These are phyloP conservation scores for Talpa occidentalis DNA, from an alignment of 2,113 vertebrate species.

Conservation along the genomic window DNA sequence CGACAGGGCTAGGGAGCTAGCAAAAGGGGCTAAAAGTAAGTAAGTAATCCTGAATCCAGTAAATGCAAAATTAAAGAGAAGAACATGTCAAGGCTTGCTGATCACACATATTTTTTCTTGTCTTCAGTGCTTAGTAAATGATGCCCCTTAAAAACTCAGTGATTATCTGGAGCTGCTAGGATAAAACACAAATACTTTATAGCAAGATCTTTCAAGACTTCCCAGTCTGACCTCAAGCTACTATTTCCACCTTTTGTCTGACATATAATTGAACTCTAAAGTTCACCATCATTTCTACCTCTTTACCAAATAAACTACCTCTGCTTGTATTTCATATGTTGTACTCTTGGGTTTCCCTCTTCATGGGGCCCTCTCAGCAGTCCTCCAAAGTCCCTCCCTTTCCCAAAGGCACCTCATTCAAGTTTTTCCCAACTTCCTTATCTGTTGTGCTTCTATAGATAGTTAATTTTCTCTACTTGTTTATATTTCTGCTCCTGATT, in stretches of 20 bases:
- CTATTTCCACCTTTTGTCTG: not conserved
- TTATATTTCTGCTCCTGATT: not conserved
- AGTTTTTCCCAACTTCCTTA: not conserved
- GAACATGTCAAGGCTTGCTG: not conserved
- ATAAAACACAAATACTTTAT: not conserved
- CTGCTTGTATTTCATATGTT: accelerated
- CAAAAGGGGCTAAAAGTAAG: not conserved
- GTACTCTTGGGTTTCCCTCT: not conserved
- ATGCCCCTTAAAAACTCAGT: not conserved
- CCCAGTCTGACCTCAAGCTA: not conserved
- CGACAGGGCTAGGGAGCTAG: not conserved
- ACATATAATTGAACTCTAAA: not conserved
- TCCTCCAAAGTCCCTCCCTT: not conserved
- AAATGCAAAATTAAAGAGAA: not conserved
- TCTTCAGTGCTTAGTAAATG: not conserved
- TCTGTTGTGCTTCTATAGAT: not conserved
- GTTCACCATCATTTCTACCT: not conserved
- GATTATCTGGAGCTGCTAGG: not conserved
- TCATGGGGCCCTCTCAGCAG: accelerated
- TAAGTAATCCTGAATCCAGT: not conserved
- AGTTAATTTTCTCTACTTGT: not conserved
- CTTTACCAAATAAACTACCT: not conserved
- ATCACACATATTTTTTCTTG: not conserved
- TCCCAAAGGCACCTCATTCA: not conserved
- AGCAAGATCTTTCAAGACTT: not conserved